Percentiles rank a stretch among this genome's conserved stretches.
Evolutionary conservation across 2,797 vertebrate species (phyloP).

Genomic region (Petrocephalus schoutedeni): DNA sequence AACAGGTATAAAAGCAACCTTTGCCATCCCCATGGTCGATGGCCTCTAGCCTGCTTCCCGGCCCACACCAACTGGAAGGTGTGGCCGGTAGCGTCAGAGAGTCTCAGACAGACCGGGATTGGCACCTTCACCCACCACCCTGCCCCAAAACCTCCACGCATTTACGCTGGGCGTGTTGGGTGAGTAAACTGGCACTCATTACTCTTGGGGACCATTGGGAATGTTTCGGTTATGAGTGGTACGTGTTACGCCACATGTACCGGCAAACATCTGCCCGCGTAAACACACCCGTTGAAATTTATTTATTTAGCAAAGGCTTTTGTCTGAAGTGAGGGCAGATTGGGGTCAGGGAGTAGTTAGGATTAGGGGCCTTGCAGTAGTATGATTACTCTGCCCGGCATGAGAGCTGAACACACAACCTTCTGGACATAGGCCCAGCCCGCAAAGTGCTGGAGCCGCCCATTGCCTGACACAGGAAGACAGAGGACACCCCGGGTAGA

Average conservation of each 20-base stretch:
- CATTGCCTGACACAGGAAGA: neutral
- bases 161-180: neutral
- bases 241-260: neutral
- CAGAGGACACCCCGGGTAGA: neutral
- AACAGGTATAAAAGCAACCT: conserved; percentile 98
- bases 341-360: neutral
- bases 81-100: neutral
- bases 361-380: neutral
- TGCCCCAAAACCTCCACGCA: neutral
- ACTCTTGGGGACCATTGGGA: neutral
- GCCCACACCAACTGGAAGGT: conserved; percentile 39
- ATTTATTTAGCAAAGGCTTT: neutral
- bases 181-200: neutral
- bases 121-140: neutral
- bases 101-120: neutral
- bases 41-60: conserved; percentile 53
- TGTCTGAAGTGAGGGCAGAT: neutral
- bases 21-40: conserved; percentile 67
- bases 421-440: neutral
- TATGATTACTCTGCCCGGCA: neutral
- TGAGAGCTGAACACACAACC: neutral
- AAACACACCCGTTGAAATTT: neutral
- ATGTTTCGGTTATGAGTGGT: neutral
- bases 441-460: neutral
- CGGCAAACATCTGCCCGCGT: neutral